Percentiles rank a stretch among this genome's conserved stretches.
phyloP scores from a whole-genome alignment of 2,113 vertebrate genomes.

The Spea multiplicata region DNA sequence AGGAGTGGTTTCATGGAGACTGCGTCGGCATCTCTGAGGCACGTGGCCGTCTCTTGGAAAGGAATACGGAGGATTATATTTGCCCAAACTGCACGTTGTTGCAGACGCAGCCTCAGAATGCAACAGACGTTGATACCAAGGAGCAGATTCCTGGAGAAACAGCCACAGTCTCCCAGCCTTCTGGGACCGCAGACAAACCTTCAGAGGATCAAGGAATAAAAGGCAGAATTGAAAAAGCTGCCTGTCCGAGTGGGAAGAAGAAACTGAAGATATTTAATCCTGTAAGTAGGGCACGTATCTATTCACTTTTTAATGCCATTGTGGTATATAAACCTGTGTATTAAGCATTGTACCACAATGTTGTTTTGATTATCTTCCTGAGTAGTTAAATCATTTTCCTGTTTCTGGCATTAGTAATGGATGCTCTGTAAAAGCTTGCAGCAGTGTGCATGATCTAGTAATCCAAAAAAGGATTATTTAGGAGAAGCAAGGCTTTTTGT shows the following conservation, averaged over 20 bases:
- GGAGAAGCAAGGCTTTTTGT: no score
- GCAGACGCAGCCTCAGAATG: conserved; percentile 75
- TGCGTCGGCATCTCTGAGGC: conserved; percentile 87
- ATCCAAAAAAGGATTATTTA: no score
- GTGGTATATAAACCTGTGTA: no score
- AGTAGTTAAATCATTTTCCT: no score
- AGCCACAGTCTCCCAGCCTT: conserved; percentile 58
- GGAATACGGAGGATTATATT: conserved; percentile 80
- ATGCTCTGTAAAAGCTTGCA: no score
- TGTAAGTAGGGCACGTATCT: conserved; percentile 68
- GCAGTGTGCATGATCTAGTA: no score
- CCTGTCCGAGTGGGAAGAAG: conserved; percentile 92
- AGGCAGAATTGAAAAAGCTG: conserved; percentile 76
- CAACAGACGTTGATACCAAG: conserved; percentile 54
- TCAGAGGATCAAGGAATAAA: conserved; percentile 78
- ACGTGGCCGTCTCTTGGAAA: conserved; percentile 74
- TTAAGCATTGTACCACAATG: no score
- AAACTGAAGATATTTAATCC: conserved; percentile 99
- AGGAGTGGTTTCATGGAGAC: conserved; percentile 89
- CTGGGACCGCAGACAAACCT: conserved; percentile 63
- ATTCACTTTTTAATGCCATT: no score
- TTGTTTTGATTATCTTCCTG: no score
- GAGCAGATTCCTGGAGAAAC: conserved; percentile 53
- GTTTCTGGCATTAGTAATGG: no score
- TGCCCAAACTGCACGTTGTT: conserved; percentile 82